Percentiles rank a stretch among this genome's conserved stretches.
These are phyloP conservation scores for Latheticus oryzae DNA, from an alignment of 2,888 invertebrate genomes.

Conservation along the genomic window DNA sequence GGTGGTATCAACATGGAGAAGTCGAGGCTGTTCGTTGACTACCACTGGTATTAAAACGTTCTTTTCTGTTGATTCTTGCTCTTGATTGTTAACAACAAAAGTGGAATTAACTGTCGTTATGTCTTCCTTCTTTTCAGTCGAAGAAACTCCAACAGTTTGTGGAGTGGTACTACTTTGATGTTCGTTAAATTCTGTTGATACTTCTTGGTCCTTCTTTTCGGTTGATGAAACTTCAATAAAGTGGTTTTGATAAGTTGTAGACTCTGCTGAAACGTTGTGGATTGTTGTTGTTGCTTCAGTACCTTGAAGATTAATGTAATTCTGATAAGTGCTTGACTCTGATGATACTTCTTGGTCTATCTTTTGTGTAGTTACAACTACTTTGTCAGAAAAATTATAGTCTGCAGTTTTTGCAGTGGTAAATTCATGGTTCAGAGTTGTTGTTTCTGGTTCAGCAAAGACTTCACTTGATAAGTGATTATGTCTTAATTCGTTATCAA, in stretches of 20 bases:
- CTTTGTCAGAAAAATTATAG: too few relatives aligned
- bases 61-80: too few relatives aligned
- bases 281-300: slow-evolving; percentile 4
- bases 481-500: slow-evolving; percentile 16
- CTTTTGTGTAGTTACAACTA: not conserved
- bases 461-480: slow-evolving; percentile 4
- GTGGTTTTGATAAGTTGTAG: too few relatives aligned
- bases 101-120: slow-evolving; percentile 8
- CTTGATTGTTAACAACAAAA: too few relatives aligned
- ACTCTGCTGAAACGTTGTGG: not conserved
- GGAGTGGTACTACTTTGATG: not conserved
- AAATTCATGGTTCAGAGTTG: too few relatives aligned
- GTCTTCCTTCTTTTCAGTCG: too few relatives aligned
- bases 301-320: not conserved
- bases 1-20: too few relatives aligned
- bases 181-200: slow-evolving; percentile 8
- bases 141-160: not conserved
- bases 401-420: too few relatives aligned
- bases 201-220: slow-evolving; percentile 11
- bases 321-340: slow-evolving; percentile 6
- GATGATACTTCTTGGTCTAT: slow-evolving; percentile 5
- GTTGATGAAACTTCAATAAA: slow-evolving; percentile 24
- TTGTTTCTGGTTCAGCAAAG: slow-evolving; percentile 28
- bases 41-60: too few relatives aligned
- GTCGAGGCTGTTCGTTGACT: too few relatives aligned